Percentiles rank a stretch among this genome's conserved stretches.
Conservation (phyloP, 2,888 invertebrate genomes). For the Agonopterix heracliana region DNA sequence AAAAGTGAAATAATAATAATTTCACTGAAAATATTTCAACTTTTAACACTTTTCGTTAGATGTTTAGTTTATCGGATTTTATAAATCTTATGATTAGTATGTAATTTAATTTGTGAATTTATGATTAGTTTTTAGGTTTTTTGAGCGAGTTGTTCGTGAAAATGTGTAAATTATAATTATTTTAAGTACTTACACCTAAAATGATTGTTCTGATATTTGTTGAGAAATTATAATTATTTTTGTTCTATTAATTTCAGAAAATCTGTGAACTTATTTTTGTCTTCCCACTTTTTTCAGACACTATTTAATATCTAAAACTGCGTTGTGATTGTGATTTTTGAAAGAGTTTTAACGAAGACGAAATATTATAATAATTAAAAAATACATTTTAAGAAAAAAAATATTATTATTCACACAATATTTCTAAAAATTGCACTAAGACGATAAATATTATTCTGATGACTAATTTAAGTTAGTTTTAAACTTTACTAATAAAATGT, state of each 20-base stretch:
- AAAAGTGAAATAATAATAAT: too few species aligned
- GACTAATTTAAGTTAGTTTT: conserved; percentile 26
- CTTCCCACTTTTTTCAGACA: too few species aligned
- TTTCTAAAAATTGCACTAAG: conserved; percentile 63
- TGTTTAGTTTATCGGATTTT: too few species aligned
- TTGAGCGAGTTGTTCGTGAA: too few species aligned
- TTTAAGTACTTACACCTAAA: too few species aligned
- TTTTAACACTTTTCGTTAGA: too few species aligned
- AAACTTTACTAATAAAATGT: background rate
- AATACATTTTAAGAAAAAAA: conserved; percentile 40
- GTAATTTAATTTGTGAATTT: too few species aligned
- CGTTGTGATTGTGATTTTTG: conserved; percentile 54
- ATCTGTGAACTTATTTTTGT: conserved; percentile 12
- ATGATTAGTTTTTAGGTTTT: too few species aligned
- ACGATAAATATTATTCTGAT: conserved; percentile 24
- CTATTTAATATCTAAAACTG: conserved; percentile 42
- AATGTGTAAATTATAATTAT: too few species aligned
- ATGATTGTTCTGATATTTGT: background rate
- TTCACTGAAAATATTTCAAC: too few species aligned
- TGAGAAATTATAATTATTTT: conserved; percentile 17
- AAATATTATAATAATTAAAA: conserved; percentile 37
- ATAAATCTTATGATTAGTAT: too few species aligned
- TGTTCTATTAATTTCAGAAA: conserved; percentile 2
- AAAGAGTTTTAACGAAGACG: conserved; percentile 54
- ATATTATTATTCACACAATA: conserved; percentile 49